These are phyloP conservation scores for Hormaphis cornu DNA, from an alignment of 1,140 invertebrate species.

Conservation along the genomic window DNA sequence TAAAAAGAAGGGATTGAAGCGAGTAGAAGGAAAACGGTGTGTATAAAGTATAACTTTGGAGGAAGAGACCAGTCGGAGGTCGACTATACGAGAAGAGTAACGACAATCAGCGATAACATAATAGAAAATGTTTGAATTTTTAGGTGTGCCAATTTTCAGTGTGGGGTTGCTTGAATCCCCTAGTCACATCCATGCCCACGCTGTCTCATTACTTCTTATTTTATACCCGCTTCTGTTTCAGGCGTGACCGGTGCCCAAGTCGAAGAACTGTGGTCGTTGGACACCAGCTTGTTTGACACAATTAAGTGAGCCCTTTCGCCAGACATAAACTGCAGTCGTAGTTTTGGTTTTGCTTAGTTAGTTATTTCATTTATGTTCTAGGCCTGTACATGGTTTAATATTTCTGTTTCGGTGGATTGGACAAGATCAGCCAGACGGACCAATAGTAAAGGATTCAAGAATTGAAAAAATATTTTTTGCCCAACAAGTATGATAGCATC, in stretches of 20 bases:
- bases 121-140: too few relatives aligned
- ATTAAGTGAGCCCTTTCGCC: conserved; percentile 59
- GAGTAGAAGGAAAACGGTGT: too few relatives aligned
- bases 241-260: conserved; percentile 86
- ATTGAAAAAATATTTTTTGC: conserved; percentile 96
- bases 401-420: conserved; percentile 95
- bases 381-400: conserved; percentile 94
- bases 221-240: conserved; percentile 47
- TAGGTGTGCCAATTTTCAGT: neutral
- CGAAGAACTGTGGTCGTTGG: conserved; percentile 94
- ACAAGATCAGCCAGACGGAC: conserved; percentile 74
- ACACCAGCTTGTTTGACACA: conserved; percentile 71
- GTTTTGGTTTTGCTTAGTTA: neutral
- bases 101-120: too few relatives aligned
- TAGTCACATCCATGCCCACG: too few relatives aligned
- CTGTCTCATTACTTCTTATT: too few relatives aligned
- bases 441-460: conserved; percentile 70
- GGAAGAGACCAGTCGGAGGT: too few relatives aligned
- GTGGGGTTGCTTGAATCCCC: neutral
- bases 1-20: too few relatives aligned
- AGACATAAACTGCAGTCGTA: too few relatives aligned
- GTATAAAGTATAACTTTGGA: too few relatives aligned
- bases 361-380: conserved; percentile 44
- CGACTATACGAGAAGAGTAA: too few relatives aligned
- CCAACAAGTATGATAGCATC: conserved; percentile 78